phyloP scores from a whole-genome alignment of 2,888 invertebrate species.

The Ichneumon xanthorius region DNA sequence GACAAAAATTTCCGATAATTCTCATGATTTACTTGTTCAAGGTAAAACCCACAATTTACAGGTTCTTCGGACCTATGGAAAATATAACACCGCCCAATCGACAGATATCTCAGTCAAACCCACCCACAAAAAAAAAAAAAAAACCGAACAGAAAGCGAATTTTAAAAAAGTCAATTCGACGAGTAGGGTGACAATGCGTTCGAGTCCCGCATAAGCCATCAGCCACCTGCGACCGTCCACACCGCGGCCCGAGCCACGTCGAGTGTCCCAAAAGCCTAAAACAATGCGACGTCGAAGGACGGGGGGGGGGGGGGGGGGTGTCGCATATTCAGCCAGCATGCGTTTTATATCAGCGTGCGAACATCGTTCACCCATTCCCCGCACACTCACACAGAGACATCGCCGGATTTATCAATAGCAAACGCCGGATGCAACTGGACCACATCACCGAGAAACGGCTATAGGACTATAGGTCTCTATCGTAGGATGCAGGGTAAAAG shows the following conservation, averaged over 20 bases:
- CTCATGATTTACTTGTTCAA: background rate
- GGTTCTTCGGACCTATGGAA: background rate
- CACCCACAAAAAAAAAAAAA: background rate
- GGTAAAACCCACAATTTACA: background rate
- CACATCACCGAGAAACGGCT: background rate
- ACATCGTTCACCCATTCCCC: background rate
- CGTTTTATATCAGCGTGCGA: conserved; percentile 45
- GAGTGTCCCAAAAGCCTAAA: conserved; percentile 29
- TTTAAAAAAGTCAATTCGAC: conserved; percentile 19
- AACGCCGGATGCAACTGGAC: conserved; percentile 26
- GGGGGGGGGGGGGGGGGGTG: too few species aligned
- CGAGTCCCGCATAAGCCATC: conserved; percentile 32
- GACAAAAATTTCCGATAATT: background rate
- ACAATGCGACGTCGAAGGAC: conserved; percentile 33
- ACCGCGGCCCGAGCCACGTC: background rate
- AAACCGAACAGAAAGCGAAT: background rate
- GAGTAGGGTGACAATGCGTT: conserved; percentile 39
- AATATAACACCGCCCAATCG: background rate
- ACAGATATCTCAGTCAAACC: background rate
- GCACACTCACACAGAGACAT: background rate
- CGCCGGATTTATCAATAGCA: conserved; percentile 49
- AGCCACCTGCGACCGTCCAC: conserved; percentile 35
- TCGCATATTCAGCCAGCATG: conserved; percentile 29
- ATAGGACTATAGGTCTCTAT: too few species aligned
- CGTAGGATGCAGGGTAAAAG: too few species aligned